Evolutionary conservation across 2,113 vertebrate species (phyloP).

Genomic region (Neofelis nebulosa): DNA sequence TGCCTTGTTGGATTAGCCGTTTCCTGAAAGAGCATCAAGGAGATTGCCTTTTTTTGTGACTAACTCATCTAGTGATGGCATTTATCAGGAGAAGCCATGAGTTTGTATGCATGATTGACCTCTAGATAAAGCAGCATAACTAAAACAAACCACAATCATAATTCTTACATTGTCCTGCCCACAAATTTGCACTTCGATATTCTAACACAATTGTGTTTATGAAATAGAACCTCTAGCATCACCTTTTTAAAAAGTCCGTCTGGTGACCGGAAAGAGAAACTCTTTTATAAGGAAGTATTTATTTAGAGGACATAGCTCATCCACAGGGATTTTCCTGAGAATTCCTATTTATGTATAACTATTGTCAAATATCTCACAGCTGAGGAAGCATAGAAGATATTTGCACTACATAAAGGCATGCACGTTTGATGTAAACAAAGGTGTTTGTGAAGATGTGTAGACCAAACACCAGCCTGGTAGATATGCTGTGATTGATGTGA

Average conservation of each 20-base stretch:
- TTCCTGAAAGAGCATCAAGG: neutral
- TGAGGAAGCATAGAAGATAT: neutral
- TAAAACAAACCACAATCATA: neutral
- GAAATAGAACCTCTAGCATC: neutral
- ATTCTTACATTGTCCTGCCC: neutral
- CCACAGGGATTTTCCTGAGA: neutral
- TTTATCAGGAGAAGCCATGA: neutral
- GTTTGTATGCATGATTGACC: neutral
- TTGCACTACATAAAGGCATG: neutral
- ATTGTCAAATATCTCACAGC: neutral
- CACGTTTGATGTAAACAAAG: neutral
- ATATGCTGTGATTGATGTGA: neutral
- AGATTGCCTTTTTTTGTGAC: neutral
- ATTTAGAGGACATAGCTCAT: neutral
- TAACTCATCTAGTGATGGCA: neutral
- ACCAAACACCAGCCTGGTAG: neutral
- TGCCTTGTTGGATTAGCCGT: neutral
- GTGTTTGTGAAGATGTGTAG: neutral
- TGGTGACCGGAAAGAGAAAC: neutral
- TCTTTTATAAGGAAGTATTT: neutral
- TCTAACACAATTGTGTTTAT: neutral
- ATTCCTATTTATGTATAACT: neutral
- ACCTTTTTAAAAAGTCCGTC: neutral
- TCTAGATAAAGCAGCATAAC: neutral
- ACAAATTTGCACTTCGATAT: neutral